phyloP scores from a whole-genome alignment of 1,140 invertebrate species.

The Danaus melanippus region DNA sequence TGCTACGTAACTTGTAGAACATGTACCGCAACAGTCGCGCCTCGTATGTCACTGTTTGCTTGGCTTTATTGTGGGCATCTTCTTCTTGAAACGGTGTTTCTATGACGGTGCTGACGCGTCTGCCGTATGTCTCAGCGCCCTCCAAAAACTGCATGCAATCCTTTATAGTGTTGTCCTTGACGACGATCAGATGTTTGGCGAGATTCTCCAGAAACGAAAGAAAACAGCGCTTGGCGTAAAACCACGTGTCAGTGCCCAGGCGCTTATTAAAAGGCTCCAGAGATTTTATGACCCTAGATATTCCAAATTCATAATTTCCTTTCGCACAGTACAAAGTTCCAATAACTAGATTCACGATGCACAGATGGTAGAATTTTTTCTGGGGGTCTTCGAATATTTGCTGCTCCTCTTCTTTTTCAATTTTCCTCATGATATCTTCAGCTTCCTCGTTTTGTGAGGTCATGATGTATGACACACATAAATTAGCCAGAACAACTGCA shows the following conservation, averaged over 20 bases:
- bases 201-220: slow-evolving; percentile 94
- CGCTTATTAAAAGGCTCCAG: slow-evolving; percentile 97
- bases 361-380: slow-evolving; percentile 96
- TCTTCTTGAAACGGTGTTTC: slow-evolving; percentile 87
- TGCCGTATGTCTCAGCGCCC: slow-evolving; percentile 91
- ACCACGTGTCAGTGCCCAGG: slow-evolving; percentile 97
- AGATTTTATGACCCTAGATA: slow-evolving; percentile 97
- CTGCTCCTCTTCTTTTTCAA: slow-evolving; percentile 98
- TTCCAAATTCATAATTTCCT: slow-evolving; percentile 99
- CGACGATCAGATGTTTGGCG: slow-evolving; percentile 91
- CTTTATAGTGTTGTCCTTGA: slow-evolving; percentile 89
- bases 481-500: slow-evolving; percentile 96
- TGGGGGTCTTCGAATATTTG: slow-evolving; percentile 94
- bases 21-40: slow-evolving; percentile 88
- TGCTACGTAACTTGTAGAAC: slow-evolving; percentile 80
- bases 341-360: slow-evolving; percentile 99
- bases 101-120: slow-evolving; percentile 86
- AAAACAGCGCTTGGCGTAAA: slow-evolving; percentile 96
- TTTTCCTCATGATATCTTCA: slow-evolving; percentile 98
- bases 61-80: slow-evolving; percentile 79
- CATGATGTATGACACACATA: slow-evolving; percentile 99
- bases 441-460: slow-evolving; percentile 99
- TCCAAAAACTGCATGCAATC: slow-evolving; percentile 95
- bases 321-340: slow-evolving; percentile 99
- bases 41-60: slow-evolving; percentile 95